phyloP scores from a whole-genome alignment of 2,113 vertebrate species.

The Saguinus imperator region DNA sequence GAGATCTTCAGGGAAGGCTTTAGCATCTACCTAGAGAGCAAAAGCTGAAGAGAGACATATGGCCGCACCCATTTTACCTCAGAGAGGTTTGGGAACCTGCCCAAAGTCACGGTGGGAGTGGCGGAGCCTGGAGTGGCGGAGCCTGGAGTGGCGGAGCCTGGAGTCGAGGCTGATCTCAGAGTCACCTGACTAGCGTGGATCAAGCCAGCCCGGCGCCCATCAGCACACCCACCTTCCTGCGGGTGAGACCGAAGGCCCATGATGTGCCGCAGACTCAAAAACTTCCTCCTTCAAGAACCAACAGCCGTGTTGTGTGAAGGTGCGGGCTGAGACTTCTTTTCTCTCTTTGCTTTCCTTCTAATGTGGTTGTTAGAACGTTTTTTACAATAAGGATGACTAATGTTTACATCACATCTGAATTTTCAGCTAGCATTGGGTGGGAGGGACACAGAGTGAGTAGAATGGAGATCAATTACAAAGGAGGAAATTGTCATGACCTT shows the following conservation, averaged over 20 bases:
- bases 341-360: background rate
- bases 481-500: background rate
- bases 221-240: background rate
- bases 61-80: background rate
- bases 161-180: background rate
- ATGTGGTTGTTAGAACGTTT: slow-evolving; percentile 30
- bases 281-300: background rate
- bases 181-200: background rate
- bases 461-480: background rate
- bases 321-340: background rate
- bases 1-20: background rate
- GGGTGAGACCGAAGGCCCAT: accelerated
- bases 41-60: background rate
- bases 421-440: slow-evolving; percentile 2
- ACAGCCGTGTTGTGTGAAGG: background rate
- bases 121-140: no score
- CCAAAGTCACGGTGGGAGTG: background rate
- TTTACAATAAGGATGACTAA: slow-evolving; percentile 57
- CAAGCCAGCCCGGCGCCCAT: accelerated
- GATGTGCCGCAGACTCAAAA: background rate
- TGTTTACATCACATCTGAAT: background rate
- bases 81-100: background rate
- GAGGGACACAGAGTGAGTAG: background rate
- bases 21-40: background rate
- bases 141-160: background rate